These are phyloP conservation scores for Mycalesis mineus DNA, from an alignment of 2,888 invertebrate species.

Conservation along the genomic window DNA sequence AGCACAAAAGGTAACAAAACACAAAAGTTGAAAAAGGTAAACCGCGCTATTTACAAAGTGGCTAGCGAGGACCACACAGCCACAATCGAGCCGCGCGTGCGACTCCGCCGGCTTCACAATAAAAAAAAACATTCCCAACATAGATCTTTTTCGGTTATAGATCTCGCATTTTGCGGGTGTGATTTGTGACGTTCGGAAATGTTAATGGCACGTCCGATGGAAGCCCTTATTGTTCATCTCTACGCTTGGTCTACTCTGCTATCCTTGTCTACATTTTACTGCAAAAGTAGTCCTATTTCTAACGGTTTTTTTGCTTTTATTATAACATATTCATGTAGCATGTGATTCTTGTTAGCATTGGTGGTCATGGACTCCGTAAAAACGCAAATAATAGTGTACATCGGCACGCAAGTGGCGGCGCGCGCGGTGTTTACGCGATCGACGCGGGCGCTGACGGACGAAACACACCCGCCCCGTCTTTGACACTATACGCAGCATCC, in stretches of 20 bases:
- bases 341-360: not conserved
- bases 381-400: constrained; percentile 55
- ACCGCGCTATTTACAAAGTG: constrained; percentile 79
- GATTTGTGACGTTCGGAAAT: constrained; percentile 78
- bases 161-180: constrained; percentile 77
- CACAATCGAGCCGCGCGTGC: constrained; percentile 78
- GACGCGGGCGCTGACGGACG: constrained; percentile 59
- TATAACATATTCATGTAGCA: not conserved
- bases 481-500: constrained; percentile 61
- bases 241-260: not conserved
- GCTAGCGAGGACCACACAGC: constrained; percentile 78
- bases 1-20: constrained; percentile 79
- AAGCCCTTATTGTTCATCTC: constrained; percentile 6
- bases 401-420: constrained; percentile 31
- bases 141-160: constrained; percentile 75
- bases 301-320: not conserved
- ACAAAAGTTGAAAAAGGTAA: constrained; percentile 79
- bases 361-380: constrained; percentile 35
- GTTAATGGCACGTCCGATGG: constrained; percentile 66
- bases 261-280: not conserved
- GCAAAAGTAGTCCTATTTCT: not conserved
- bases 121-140: constrained; percentile 70
- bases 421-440: constrained; percentile 62
- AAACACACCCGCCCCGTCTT: constrained; percentile 60
- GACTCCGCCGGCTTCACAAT: constrained; percentile 65